phyloP scores from a whole-genome alignment of 2,888 invertebrate genomes.

The Euplexia lucipara region DNA sequence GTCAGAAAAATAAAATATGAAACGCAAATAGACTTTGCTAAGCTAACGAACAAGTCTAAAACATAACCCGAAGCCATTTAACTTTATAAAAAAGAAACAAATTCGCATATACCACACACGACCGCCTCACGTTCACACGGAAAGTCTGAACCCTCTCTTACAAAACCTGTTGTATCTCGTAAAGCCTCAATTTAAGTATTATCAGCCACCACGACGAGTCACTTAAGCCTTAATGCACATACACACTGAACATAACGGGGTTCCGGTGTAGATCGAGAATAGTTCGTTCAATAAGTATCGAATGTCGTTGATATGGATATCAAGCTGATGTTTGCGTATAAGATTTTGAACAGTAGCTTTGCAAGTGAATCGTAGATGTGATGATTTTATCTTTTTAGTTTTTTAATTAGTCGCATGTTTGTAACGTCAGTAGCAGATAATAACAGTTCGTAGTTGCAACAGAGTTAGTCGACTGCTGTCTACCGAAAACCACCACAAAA shows the following conservation, averaged over 20 bases:
- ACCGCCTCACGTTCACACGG: slow-evolving; percentile 18
- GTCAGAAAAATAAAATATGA: neutral
- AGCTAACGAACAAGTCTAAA: neutral
- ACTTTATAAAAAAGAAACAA: slow-evolving; percentile 1
- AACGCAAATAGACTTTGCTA: no score
- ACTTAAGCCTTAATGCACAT: slow-evolving; percentile 73
- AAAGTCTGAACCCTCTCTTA: slow-evolving; percentile 64
- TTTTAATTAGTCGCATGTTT: slow-evolving; percentile 9
- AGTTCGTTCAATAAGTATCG: slow-evolving; percentile 38
- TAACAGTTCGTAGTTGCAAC: neutral
- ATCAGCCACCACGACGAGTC: slow-evolving; percentile 68
- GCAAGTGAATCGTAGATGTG: neutral
- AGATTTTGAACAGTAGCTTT: slow-evolving; percentile 31
- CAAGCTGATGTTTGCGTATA: slow-evolving; percentile 15
- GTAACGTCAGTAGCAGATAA: neutral
- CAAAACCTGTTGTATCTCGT: slow-evolving; percentile 70
- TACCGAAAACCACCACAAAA: neutral
- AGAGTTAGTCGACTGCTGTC: neutral
- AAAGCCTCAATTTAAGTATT: slow-evolving; percentile 72
- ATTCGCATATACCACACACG: slow-evolving; percentile 30
- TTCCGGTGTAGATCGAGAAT: slow-evolving; percentile 34
- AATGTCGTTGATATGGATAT: slow-evolving; percentile 37
- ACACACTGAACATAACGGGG: slow-evolving; percentile 39
- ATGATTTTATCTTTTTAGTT: neutral
- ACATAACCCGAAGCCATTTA: neutral